phyloP scores from a whole-genome alignment of 2,888 invertebrate genomes.

The Priocnemis perturbator region DNA sequence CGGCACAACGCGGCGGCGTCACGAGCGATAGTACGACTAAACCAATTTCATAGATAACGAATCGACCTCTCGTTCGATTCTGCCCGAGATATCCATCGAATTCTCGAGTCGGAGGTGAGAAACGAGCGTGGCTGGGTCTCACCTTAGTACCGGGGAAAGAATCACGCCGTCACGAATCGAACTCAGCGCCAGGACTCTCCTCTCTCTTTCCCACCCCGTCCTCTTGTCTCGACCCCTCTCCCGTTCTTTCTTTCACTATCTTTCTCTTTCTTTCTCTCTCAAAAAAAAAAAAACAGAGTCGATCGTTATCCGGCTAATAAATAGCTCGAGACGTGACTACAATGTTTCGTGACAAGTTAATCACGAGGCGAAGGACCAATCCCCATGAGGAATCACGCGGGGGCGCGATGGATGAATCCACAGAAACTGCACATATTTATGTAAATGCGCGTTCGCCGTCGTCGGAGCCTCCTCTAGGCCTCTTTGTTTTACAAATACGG shows the following conservation, averaged over 20 bases:
- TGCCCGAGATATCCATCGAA: slow-evolving; percentile 40
- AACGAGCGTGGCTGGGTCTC: slow-evolving; percentile 14
- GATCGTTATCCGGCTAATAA: slow-evolving; percentile 66
- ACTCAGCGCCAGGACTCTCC: slow-evolving; percentile 35
- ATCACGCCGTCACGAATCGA: slow-evolving; percentile 36
- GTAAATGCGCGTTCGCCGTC: slow-evolving; percentile 56
- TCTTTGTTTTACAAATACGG: slow-evolving; percentile 62
- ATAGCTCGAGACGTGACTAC: slow-evolving; percentile 71
- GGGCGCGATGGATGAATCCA: slow-evolving; percentile 62
- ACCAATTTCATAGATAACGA: slow-evolving; percentile 41
- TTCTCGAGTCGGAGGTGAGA: slow-evolving; percentile 2
- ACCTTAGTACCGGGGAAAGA: slow-evolving; percentile 16
- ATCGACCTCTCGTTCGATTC: slow-evolving; percentile 41
- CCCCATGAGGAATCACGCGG: slow-evolving; percentile 20
- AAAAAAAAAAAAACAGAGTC: slow-evolving; percentile 11
- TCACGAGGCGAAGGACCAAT: slow-evolving; percentile 47
- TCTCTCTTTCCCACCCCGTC: slow-evolving; percentile 5
- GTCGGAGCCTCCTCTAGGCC: slow-evolving; percentile 18
- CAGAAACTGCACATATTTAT: slow-evolving; percentile 70
- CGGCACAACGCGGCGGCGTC: background rate
- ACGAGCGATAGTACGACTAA: background rate
- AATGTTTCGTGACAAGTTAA: slow-evolving; percentile 73
- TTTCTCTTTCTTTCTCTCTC: slow-evolving; percentile 23
- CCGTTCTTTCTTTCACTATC: background rate
- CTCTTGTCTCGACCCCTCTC: background rate